Conservation (phyloP, 2,113 vertebrate genomes). For the Malaclemys terrapin region DNA sequence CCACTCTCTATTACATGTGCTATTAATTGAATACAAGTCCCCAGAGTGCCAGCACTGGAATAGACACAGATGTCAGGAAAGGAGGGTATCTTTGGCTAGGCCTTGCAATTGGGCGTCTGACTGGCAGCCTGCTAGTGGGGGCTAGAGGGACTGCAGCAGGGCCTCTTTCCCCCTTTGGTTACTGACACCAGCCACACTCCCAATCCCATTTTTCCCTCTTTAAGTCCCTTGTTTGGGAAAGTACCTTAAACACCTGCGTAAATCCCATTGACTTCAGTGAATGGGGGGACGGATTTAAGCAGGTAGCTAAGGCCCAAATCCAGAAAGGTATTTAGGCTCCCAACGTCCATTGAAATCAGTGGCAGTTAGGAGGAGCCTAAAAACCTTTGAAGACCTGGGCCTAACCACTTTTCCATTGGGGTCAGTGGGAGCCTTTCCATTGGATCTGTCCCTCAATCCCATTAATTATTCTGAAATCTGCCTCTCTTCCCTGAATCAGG, state of each 20-base stretch:
- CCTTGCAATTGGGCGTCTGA: not conserved
- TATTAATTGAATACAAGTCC: not conserved
- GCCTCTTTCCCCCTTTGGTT: not conserved
- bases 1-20: not conserved
- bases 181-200: not conserved
- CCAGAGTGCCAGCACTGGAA: not conserved
- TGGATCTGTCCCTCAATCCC: not conserved
- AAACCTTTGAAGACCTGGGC: not conserved
- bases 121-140: too few relatives aligned
- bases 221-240: not conserved
- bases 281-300: not conserved
- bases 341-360: not conserved
- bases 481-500: not conserved
- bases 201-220: not conserved
- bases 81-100: not conserved
- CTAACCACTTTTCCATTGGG: not conserved
- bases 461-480: not conserved
- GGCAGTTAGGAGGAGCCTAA: not conserved
- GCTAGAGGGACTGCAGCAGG: not conserved
- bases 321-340: not conserved
- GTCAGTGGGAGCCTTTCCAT: not conserved
- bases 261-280: not conserved
- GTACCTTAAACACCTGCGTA: not conserved
- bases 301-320: not conserved
- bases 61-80: not conserved